phyloP scores from a whole-genome alignment of 2,888 invertebrate genomes.

The Ichneumoninae sp. region DNA sequence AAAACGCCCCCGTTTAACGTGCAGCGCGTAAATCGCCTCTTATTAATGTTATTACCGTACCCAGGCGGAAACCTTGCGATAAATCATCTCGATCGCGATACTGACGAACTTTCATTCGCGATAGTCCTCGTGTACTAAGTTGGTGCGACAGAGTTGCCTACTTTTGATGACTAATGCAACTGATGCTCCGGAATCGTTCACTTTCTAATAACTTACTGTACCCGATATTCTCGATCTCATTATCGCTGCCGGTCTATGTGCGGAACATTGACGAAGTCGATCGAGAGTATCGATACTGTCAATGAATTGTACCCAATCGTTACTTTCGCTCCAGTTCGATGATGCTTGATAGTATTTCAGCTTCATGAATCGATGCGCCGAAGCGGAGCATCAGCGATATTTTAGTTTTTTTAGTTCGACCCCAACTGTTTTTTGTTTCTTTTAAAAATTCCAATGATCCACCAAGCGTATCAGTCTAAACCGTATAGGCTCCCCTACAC shows the following conservation, averaged over 20 bases:
- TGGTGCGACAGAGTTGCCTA: constrained; percentile 4
- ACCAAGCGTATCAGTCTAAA: constrained; percentile 11
- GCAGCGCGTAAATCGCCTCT: not conserved
- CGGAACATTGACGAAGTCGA: constrained; percentile 29
- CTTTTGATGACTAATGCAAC: constrained; percentile 23
- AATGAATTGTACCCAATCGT: constrained; percentile 46
- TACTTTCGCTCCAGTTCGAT: constrained; percentile 20
- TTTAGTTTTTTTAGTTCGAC: constrained; percentile 8
- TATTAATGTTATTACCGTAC: not conserved
- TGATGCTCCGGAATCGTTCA: not conserved
- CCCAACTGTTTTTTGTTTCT: constrained; percentile 3
- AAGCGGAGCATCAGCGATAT: constrained; percentile 11
- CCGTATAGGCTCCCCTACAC: constrained; percentile 29
- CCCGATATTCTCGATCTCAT: constrained; percentile 7
- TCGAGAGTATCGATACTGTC: constrained; percentile 31
- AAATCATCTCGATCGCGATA: constrained; percentile 15
- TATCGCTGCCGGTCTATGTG: not conserved
- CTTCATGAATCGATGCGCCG: not conserved
- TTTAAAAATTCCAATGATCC: constrained; percentile 17
- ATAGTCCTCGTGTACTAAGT: not conserved
- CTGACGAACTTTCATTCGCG: constrained; percentile 43
- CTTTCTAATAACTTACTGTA: constrained; percentile 45
- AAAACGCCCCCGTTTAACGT: not conserved
- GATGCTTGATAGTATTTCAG: not conserved
- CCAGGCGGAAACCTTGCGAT: not conserved